Conservation (phyloP, 2,888 invertebrate genomes). For the Nephrotoma guestfalica region DNA sequence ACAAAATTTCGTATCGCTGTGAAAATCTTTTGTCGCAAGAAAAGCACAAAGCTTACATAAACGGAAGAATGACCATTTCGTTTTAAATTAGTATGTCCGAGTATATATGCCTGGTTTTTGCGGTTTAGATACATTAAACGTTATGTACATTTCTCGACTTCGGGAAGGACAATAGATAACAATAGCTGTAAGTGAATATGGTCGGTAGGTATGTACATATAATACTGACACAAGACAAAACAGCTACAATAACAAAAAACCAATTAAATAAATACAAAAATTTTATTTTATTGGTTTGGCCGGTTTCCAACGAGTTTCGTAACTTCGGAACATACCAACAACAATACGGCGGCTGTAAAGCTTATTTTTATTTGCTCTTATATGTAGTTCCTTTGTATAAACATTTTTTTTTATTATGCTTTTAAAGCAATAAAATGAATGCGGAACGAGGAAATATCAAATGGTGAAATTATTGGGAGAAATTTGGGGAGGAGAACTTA, state of each 20-base stretch:
- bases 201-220: neutral
- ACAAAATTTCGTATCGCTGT: neutral
- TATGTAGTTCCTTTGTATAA: neutral
- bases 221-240: neutral
- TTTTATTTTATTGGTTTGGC: neutral
- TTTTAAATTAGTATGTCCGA: neutral
- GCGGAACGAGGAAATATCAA: neutral
- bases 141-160: neutral
- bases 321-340: neutral
- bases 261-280: neutral
- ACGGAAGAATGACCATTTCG: neutral
- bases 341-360: neutral
- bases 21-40: neutral
- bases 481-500: neutral
- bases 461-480: neutral
- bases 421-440: neutral
- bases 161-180: neutral
- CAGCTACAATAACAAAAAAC: neutral
- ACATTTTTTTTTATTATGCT: neutral
- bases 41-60: neutral
- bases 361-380: neutral
- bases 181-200: neutral
- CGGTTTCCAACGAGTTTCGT: neutral
- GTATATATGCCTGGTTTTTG: neutral
- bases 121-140: neutral